Base-by-base conservation (phyloP, 2,888 invertebrate genomes). In the Trisateles emortualis region DNA sequence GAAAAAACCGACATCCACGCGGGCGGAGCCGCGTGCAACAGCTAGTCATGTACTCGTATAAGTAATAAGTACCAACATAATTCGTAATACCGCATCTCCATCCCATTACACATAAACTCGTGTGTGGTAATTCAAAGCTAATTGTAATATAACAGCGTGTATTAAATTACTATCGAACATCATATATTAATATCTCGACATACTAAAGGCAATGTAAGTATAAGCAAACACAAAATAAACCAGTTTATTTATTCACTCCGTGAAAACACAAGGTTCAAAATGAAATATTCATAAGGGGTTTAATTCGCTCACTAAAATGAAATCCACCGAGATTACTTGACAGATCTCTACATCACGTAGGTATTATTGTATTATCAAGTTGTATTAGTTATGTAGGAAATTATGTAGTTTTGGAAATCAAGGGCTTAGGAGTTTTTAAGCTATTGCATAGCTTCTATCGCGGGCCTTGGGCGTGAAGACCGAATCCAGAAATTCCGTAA, bases 281-380 rank as follows among this genome's bases (percentile, higher is more conserved):
- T 81, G 72, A 78, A 82, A 78, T 83, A 82, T 83, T 80, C 83
- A 83, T 81, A 72, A 72, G 74, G 74, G 78, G 75, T 71, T 77
- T 79, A 77, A 80, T 76, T 78, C 69, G 61, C 70, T 68, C 69
- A 72, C 75, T 75, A 75, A 75, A 81, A 81, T 74, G 76, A 72
- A 78, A 76, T 76, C 80, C 78, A 58, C 59, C 33, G 79, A 76
- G 81, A 81, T 81, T 78, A 78, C 74, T 71, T 73, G 74, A 74
- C 74, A 72, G 72, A 68, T 72, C 61, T 62, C 61, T 52, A 65
- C 61, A 63, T 65, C 65, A 59, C 65, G 55, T 65, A 39, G 68
- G 54, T 56, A 48, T 71, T 68, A 72, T 70, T 71, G 47, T 65
- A 67, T 71, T 66, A 66, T 62, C 42, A 53, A 64, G 59, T 59